These are phyloP conservation scores for Ambastaia sidthimunki DNA, from an alignment of 2,797 vertebrate genomes.

Conservation along the genomic window DNA sequence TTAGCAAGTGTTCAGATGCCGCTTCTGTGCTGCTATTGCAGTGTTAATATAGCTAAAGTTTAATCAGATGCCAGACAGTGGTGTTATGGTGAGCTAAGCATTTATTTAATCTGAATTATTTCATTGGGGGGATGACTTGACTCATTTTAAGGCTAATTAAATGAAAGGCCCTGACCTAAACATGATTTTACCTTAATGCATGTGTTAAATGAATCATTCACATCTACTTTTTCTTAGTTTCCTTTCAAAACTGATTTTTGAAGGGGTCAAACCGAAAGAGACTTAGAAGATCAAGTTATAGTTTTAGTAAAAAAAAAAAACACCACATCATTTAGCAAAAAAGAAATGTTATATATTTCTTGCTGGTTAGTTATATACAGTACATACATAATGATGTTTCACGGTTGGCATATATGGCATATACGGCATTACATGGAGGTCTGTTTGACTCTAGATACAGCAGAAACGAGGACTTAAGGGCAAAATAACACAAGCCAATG, in stretches of 20 bases:
- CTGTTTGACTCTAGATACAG: background rate
- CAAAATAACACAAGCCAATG: background rate
- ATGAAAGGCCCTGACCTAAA: background rate
- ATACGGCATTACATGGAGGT: background rate
- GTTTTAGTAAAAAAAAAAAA: background rate
- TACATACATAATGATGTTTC: background rate
- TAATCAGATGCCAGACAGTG: too few species aligned
- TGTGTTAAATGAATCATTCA: slow-evolving; percentile 3
- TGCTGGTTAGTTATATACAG: background rate
- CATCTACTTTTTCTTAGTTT: background rate
- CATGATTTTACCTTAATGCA: background rate
- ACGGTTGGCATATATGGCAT: background rate
- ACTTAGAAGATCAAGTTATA: background rate
- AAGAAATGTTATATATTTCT: background rate
- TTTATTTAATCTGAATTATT: background rate
- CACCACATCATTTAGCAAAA: background rate
- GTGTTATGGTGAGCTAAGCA: too few species aligned
- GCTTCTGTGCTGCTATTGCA: too few species aligned
- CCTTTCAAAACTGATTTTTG: background rate
- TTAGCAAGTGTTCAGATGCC: too few species aligned
- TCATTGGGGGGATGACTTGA: background rate
- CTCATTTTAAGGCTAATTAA: background rate
- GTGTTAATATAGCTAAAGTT: too few species aligned
- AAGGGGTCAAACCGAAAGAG: background rate
- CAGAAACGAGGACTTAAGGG: background rate